phyloP scores from a whole-genome alignment of 2,113 vertebrate species.

The Mirounga angustirostris region DNA sequence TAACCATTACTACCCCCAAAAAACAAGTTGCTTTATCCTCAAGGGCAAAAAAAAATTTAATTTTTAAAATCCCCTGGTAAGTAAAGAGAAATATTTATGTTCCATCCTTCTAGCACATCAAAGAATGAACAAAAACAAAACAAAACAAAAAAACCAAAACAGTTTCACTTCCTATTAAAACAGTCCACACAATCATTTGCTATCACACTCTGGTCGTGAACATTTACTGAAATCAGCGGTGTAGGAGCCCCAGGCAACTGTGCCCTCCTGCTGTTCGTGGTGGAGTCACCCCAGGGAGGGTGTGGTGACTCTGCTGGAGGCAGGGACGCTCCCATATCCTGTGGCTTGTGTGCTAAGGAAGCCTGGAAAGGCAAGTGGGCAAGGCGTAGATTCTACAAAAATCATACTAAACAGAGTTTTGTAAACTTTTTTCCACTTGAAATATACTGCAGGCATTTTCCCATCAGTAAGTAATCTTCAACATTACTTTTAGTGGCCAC shows the following conservation, averaged over 20 bases:
- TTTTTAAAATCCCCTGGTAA: neutral
- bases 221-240: accelerated
- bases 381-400: neutral
- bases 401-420: neutral
- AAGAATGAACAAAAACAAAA: neutral
- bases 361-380: neutral
- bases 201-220: accelerated
- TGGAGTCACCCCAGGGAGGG: neutral
- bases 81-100: neutral
- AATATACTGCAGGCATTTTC: neutral
- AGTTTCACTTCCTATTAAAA: neutral
- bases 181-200: neutral
- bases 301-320: accelerated
- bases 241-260: accelerated
- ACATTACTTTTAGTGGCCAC: neutral
- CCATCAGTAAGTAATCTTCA: slow-evolving; percentile 1
- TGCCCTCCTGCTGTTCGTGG: neutral
- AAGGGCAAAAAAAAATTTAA: slow-evolving; percentile 22
- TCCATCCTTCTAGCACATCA: neutral
- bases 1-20: neutral
- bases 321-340: too few species aligned
- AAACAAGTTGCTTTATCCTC: neutral
- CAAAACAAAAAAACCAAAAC: neutral
- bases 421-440: neutral
- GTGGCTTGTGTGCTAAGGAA: neutral